Evolutionary conservation across 1,140 invertebrate genomes (phyloP), one percentile per base, ranked within the genome.

Genomic region (Tetragonula clypearis): DNA sequence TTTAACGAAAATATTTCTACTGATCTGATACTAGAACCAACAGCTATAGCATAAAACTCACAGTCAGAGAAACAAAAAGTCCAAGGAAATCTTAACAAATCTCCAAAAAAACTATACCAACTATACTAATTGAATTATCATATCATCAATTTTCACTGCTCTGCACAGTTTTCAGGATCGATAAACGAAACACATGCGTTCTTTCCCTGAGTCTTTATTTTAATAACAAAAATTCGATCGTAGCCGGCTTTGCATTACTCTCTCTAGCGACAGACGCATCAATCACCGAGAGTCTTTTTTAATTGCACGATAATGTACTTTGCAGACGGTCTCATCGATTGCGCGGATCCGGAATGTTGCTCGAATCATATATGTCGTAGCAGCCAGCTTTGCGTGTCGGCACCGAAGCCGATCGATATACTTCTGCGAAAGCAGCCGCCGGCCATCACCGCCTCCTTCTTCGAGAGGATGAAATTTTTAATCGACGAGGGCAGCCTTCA

Each of bases 271-370:
- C 65, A 66, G 19, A 23, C 17, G 12, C 23, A 8, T 11, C 41
- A 15, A 26, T 4, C 23, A 55, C n/a, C 12, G 35, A n/a, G 11
- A 3, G 55, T 15, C n/a, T 26, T 53, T 23, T 62, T 55, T 77
- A 80, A 87, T 55, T 21, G 9, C 23, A 26, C 17, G 26, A 26
- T 74, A 60, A 88, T 69, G 30, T 75, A 88, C 60, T 87, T 93
- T 95, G 17, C 94, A 99, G 99, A 99, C 96, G 98, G 98, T 84
- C 96, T 99, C 75, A 96, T 97, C 56, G 99, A 99, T 95, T 99
- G 99, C 93, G 98, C 99, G 93, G 99, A 99, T 95, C 98, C 98
- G 1, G 99, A 99, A 95, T 99, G 99, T 95, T 99, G 99, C 94
- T 96, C 96, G 71, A 97, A 96, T 92, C 95, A 96, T 58, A 95